Base-by-base conservation (phyloP, 2,113 vertebrate species). In the Pseudolaguvia tuberculata region DNA sequence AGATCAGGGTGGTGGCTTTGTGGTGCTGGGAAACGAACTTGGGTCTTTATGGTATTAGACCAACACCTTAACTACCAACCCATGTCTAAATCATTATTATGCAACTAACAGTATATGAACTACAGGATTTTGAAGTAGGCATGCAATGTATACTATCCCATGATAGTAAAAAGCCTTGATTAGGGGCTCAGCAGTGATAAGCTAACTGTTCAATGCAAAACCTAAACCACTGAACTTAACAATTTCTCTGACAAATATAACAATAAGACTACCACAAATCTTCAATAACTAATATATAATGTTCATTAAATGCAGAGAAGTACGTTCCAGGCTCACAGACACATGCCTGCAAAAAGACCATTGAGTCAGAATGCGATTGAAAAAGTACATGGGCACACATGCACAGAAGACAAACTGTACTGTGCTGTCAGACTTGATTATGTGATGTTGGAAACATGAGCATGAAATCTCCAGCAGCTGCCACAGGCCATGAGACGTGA, bases 361-460 rank as follows among this genome's bases (percentile, higher is more conserved):
- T 15, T 35, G 35, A 63, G n/a, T 23, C n/a, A 45, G 21, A 23
- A 42, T 42, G 20, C 20, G 7, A 45, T 23, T 8, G n/a, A 45
- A 23, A 45, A 63, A 63, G 35, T 52, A 79, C 21, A 72, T 29
- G 48, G 61, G 68, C 17, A 23, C 59, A 52, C 70, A 83, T 48
- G 63, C 15, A 48, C 70, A 71, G 58, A 21, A 78, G 76, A 80
- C 83, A 79, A 82, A 83, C 79, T 77, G 80, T 70, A 84, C 78
- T 76, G 71, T 72, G 81, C 85, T 88, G 87, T 89, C 85, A 86
- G 81, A 61, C 53, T 58, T 27, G 70, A 86, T 90, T 84, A 88
- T 70, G 58, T 80, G 75, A 75, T 51, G 21, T 78, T 27, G 57
- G 79, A 83, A 86, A 88, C 81, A 80, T 75, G 76, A 79, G 82